Evolutionary conservation across 2,888 invertebrate genomes (phyloP).

Genomic region (Tenthredo scrophulariae): DNA sequence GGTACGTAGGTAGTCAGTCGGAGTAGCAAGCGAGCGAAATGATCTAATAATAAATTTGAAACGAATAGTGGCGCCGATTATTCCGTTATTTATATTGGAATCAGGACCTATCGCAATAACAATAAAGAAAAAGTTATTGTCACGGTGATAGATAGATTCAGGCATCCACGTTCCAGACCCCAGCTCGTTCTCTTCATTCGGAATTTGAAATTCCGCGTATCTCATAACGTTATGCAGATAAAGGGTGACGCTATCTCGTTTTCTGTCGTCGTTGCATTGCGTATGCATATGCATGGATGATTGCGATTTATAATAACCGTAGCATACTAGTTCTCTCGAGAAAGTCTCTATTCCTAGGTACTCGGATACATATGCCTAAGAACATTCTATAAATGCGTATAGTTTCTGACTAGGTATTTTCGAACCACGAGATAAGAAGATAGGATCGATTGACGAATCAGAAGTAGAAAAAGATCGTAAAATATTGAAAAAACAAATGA

Average conservation of each 20-base stretch:
- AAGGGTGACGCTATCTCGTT: not conserved
- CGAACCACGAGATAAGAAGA: not conserved
- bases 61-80: not conserved
- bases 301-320: not conserved
- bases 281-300: no score
- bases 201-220: not conserved
- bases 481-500: not conserved
- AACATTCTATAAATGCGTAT: not conserved
- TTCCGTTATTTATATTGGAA: not conserved
- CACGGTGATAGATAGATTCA: not conserved
- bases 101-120: slow-evolving; percentile 18
- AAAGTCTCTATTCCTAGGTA: not conserved
- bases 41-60: slow-evolving; percentile 16
- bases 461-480: not conserved
- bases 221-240: not conserved
- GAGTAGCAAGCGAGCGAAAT: not conserved
- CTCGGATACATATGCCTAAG: not conserved
- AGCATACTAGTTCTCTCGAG: not conserved
- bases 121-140: not conserved
- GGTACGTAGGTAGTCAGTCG: not conserved
- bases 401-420: not conserved
- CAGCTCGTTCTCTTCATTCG: no score
- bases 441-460: not conserved
- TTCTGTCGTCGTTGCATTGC: not conserved
- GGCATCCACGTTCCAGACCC: no score